Percentiles rank a stretch among this genome's conserved stretches.
Conservation (phyloP, 2,888 invertebrate genomes). For the Amblyteles armatorius region DNA sequence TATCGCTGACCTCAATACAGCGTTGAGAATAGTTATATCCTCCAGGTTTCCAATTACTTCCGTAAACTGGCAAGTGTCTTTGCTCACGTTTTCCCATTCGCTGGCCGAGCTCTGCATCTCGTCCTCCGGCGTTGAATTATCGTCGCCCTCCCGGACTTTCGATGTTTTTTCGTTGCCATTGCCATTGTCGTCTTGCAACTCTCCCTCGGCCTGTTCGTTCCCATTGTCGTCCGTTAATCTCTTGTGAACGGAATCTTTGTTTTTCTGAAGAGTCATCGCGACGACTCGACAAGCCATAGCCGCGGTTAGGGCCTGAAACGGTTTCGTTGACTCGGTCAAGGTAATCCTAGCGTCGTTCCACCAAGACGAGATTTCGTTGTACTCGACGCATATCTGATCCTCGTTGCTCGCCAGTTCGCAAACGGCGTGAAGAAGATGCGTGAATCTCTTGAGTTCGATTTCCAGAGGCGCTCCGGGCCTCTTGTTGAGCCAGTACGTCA, state of each 20-base stretch:
- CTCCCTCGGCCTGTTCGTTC: constrained; percentile 71
- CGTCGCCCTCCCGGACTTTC: constrained; percentile 78
- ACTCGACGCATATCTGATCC: constrained; percentile 87
- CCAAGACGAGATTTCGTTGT: constrained; percentile 91
- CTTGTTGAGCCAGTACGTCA: constrained; percentile 90
- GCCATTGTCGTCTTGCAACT: constrained; percentile 68
- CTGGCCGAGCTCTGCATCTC: constrained; percentile 84
- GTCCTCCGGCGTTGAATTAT: constrained; percentile 83
- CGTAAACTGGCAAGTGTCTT: constrained; percentile 95
- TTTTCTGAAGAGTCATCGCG: constrained; percentile 86
- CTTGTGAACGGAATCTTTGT: constrained; percentile 78
- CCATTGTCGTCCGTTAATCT: constrained; percentile 72
- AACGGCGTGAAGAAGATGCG: constrained; percentile 88
- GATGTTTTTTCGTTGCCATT: constrained; percentile 74
- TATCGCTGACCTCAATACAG: constrained; percentile 86
- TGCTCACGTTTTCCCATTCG: constrained; percentile 93
- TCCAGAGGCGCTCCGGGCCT: constrained; percentile 84
- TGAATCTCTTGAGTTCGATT: constrained; percentile 89
- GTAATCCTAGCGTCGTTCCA: constrained; percentile 92
- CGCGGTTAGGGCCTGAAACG: constrained; percentile 92
- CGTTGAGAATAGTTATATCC: constrained; percentile 93
- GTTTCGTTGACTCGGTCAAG: constrained; percentile 90
- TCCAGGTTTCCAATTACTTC: constrained; percentile 95
- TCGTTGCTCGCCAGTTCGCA: constrained; percentile 87
- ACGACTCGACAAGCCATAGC: constrained; percentile 94